Conservation (phyloP, 1,140 invertebrate genomes). For the Dinoponera quadriceps region DNA sequence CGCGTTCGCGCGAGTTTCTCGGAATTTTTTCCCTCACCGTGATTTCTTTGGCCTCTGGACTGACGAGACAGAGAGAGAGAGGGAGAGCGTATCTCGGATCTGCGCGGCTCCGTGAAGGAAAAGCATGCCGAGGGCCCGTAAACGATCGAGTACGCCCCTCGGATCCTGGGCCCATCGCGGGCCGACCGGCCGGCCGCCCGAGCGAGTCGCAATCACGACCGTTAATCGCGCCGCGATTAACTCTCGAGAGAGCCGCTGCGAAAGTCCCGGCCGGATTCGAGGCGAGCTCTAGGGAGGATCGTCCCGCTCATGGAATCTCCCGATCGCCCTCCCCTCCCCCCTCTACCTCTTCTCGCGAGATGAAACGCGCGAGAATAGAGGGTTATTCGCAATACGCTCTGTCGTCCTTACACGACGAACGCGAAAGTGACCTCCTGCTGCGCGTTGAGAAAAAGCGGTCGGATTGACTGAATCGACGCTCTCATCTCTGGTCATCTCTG, state of each 20-base stretch:
- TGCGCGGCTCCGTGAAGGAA: constrained; percentile 24
- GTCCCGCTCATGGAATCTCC: constrained; percentile 25
- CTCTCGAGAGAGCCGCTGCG: constrained; percentile 54
- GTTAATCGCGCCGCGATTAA: constrained; percentile 70
- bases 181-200: constrained; percentile 18
- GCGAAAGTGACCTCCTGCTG: not conserved
- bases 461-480: too few relatives aligned
- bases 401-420: constrained; percentile 3
- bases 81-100: constrained; percentile 55
- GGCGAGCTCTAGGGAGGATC: constrained; percentile 46
- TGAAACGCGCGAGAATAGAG: constrained; percentile 5
- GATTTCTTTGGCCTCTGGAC: not conserved
- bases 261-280: constrained; percentile 51
- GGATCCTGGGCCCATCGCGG: constrained; percentile 37
- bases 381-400: constrained; percentile 12
- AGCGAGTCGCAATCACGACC: constrained; percentile 69
- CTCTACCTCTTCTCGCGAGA: constrained; percentile 2
- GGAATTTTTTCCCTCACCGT: not conserved
- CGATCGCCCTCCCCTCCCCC: constrained; percentile 11
- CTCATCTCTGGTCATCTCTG: too few relatives aligned
- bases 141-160: constrained; percentile 60
- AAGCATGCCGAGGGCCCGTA: constrained; percentile 48
- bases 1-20: constrained; percentile 9
- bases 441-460: too few relatives aligned
- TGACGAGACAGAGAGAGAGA: too few relatives aligned